phyloP scores from a whole-genome alignment of 1,140 invertebrate species.

The Nephila pilipes region DNA sequence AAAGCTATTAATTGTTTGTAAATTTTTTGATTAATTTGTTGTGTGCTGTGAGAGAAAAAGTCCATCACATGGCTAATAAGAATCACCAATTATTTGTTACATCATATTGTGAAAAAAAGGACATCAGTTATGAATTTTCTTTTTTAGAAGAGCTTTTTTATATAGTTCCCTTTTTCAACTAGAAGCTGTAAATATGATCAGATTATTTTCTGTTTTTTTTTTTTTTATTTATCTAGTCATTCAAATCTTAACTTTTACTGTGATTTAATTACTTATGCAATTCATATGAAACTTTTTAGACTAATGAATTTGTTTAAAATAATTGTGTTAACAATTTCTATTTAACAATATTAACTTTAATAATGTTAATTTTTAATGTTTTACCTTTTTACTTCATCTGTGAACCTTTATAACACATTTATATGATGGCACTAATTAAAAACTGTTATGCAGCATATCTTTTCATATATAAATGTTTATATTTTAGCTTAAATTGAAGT shows the following conservation, averaged over 20 bases:
- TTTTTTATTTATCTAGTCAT: slow-evolving; percentile 41
- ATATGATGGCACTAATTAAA: neutral
- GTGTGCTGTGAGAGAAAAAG: too few species aligned
- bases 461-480: neutral
- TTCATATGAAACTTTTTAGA: neutral
- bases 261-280: neutral
- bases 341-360: neutral
- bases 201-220: neutral
- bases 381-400: neutral
- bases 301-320: neutral
- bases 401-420: neutral
- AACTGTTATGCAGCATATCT: neutral
- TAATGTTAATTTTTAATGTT: neutral
- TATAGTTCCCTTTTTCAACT: neutral
- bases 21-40: too few species aligned
- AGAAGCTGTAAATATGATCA: neutral
- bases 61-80: too few species aligned
- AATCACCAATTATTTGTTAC: too few species aligned
- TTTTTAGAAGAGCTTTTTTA: too few species aligned
- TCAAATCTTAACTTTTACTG: neutral
- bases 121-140: too few species aligned
- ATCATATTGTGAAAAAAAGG: too few species aligned
- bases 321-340: neutral
- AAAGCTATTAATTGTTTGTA: too few species aligned
- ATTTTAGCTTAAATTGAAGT: too few species aligned